These are phyloP conservation scores for Fragariocoptes setiger DNA, from an alignment of 1,140 invertebrate species.

Conservation along the genomic window DNA sequence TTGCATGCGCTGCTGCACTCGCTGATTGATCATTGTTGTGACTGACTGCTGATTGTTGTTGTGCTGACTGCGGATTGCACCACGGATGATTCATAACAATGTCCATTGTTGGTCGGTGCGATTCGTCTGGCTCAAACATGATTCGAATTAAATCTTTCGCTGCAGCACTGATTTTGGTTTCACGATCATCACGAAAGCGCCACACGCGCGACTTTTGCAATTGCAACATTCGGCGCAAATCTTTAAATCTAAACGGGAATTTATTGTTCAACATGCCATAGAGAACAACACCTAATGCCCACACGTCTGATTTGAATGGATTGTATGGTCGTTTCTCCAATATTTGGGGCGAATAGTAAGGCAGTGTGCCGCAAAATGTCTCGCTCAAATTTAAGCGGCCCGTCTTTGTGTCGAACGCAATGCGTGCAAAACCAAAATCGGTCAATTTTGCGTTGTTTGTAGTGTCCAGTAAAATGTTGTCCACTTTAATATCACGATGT, in stretches of 20 bases:
- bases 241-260: constrained; percentile 19
- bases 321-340: constrained; percentile 10
- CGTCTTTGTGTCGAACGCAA: neutral
- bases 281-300: constrained; percentile 13
- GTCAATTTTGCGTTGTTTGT: constrained; percentile 5
- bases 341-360: constrained; percentile 14
- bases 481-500: constrained; percentile 7
- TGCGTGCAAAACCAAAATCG: constrained; percentile 5
- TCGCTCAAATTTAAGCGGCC: constrained; percentile 5
- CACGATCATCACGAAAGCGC: constrained; percentile 32
- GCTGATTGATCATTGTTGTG: too few relatives aligned
- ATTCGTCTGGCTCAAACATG: constrained; percentile 44
- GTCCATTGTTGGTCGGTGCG: constrained; percentile 32
- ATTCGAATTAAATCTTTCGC: constrained; percentile 36
- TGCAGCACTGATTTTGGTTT: constrained; percentile 25
- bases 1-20: too few relatives aligned
- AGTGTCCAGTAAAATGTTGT: constrained; percentile 3
- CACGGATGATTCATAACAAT: constrained; percentile 10
- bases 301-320: constrained; percentile 12
- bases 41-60: too few relatives aligned
- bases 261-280: constrained; percentile 14
- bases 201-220: constrained; percentile 32
- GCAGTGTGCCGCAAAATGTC: constrained; percentile 11
- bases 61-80: too few relatives aligned
- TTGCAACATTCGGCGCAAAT: constrained; percentile 17